These are phyloP conservation scores for Chymomyza amoena DNA, from an alignment of 2,888 invertebrate species.

Conservation along the genomic window DNA sequence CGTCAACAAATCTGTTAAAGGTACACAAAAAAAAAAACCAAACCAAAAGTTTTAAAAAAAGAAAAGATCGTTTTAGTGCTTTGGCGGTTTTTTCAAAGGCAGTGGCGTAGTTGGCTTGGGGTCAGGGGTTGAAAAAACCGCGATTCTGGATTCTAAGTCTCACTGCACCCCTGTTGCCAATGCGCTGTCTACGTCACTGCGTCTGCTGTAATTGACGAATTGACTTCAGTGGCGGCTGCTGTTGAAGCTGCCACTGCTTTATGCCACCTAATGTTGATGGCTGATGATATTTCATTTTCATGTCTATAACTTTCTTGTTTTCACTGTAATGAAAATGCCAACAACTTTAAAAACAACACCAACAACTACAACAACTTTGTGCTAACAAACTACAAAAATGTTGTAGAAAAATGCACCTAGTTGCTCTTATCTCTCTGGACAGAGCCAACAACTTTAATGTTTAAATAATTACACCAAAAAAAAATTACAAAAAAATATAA, in stretches of 20 bases:
- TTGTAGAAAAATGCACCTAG: not conserved
- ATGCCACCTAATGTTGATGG: slow-evolving; percentile 1
- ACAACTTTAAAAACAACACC: not conserved
- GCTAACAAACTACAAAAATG: slow-evolving; percentile 8
- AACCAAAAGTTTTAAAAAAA: slow-evolving; percentile 8
- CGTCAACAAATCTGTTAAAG: slow-evolving; percentile 14
- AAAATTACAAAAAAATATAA: slow-evolving; percentile 42
- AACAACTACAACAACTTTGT: slow-evolving; percentile 20
- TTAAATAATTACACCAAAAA: slow-evolving; percentile 65
- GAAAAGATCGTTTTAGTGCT: not conserved
- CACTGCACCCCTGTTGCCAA: too few relatives aligned
- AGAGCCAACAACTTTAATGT: slow-evolving; percentile 61
- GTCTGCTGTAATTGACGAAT: not conserved
- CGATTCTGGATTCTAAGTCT: too few relatives aligned
- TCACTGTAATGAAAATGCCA: slow-evolving; percentile 38
- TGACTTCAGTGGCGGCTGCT: not conserved
- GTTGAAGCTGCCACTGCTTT: not conserved
- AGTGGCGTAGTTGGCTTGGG: too few relatives aligned
- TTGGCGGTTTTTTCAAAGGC: too few relatives aligned
- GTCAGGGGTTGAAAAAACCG: too few relatives aligned
- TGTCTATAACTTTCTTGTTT: slow-evolving; percentile 58
- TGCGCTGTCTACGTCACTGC: too few relatives aligned
- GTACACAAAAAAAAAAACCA: slow-evolving; percentile 19
- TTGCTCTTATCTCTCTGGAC: not conserved
- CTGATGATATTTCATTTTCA: slow-evolving; percentile 61